A percentile compares a stretch with the other conserved stretches of the same genome.
Evolutionary conservation across 2,797 vertebrate species (phyloP).

Genomic region (Emys orbicularis): DNA sequence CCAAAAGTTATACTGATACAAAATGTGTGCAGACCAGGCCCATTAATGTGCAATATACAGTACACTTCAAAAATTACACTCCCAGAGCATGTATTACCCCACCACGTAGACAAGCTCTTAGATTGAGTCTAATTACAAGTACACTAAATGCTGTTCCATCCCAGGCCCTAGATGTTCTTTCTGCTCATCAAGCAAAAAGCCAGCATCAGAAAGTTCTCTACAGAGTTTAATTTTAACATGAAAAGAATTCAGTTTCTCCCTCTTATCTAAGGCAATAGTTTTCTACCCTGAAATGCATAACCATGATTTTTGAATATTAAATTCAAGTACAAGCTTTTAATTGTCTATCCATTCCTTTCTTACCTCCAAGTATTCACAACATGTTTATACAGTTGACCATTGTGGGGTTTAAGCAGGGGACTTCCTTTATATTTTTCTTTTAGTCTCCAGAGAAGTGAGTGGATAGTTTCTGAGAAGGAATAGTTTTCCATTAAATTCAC

Average conservation of each 20-base stretch:
- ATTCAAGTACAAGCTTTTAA: background rate
- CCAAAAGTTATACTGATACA: background rate
- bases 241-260: background rate
- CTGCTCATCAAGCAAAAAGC: background rate
- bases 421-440: background rate
- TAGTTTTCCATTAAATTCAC: background rate
- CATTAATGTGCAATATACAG: background rate
- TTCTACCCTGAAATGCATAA: background rate
- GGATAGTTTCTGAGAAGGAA: constrained; percentile 22
- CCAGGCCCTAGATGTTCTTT: background rate
- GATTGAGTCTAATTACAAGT: background rate
- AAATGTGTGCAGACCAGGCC: background rate
- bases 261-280: background rate
- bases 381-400: accelerated
- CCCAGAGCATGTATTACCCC: too few relatives aligned
- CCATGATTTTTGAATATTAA: background rate
- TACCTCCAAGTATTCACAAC: background rate
- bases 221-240: background rate
- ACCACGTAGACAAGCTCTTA: background rate
- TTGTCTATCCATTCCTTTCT: background rate
- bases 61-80: background rate
- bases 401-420: background rate
- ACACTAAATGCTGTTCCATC: background rate
- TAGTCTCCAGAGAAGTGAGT: background rate
- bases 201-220: background rate